phyloP scores from a whole-genome alignment of 1,140 invertebrate genomes.

The Chionoecetes opilio region DNA sequence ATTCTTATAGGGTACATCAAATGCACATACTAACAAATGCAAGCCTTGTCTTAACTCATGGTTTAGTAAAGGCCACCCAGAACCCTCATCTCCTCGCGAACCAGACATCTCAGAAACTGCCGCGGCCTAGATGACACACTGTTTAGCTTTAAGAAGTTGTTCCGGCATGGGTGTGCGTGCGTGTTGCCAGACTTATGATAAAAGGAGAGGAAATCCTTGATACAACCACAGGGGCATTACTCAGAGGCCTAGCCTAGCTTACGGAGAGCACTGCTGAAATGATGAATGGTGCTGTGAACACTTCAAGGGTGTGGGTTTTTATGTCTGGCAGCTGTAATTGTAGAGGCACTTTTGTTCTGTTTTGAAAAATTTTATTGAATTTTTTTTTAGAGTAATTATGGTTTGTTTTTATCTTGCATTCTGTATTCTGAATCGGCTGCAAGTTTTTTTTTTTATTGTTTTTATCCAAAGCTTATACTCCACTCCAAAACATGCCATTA shows the following conservation, averaged over 20 bases:
- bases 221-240: conserved; percentile 70
- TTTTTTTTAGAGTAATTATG: conserved; percentile 36
- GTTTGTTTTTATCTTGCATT: not conserved
- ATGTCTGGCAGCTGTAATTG: conserved; percentile 49
- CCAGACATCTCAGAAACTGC: conserved; percentile 77
- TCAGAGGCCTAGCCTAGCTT: conserved; percentile 46
- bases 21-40: conserved; percentile 35
- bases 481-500: conserved; percentile 62
- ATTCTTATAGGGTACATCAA: conserved; percentile 30
- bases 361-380: not conserved
- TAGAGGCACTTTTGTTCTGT: not conserved
- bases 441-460: not conserved
- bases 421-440: too few species aligned
- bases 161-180: conserved; percentile 75
- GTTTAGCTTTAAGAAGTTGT: conserved; percentile 78
- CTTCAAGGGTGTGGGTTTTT: not conserved
- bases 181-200: conserved; percentile 60
- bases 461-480: not conserved
- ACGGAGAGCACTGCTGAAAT: conserved; percentile 49
- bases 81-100: conserved; percentile 76
- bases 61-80: conserved; percentile 58
- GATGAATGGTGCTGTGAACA: conserved; percentile 16
- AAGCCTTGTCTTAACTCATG: conserved; percentile 36
- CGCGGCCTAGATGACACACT: conserved; percentile 79
- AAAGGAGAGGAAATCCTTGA: conserved; percentile 35